These are phyloP conservation scores for Philhelius pedissequus DNA, from an alignment of 2,888 invertebrate species.

Conservation along the genomic window DNA sequence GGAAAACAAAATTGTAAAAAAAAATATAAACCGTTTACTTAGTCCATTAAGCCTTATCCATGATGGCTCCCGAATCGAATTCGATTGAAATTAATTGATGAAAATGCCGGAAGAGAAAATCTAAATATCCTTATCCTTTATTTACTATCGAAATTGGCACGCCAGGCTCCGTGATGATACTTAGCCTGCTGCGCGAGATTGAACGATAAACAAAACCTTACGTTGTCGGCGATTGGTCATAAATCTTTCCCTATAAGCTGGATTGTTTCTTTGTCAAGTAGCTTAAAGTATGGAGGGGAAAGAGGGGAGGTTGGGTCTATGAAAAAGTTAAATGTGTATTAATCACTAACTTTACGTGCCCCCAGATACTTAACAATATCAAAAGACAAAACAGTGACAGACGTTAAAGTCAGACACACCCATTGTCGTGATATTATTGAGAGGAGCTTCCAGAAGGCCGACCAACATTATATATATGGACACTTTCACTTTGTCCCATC, in stretches of 20 bases:
- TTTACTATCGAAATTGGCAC: slow-evolving; percentile 9
- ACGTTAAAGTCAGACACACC: slow-evolving; percentile 47
- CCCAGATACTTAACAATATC: not conserved
- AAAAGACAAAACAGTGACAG: slow-evolving; percentile 7
- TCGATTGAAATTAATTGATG: slow-evolving; percentile 52
- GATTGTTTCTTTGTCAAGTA: slow-evolving; percentile 16
- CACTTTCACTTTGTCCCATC: slow-evolving; percentile 60
- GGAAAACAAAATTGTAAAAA: not conserved
- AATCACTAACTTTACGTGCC: slow-evolving; percentile 39
- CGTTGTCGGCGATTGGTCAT: slow-evolving; percentile 41
- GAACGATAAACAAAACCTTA: slow-evolving; percentile 40
- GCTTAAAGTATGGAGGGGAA: not conserved
- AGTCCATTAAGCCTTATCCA: not conserved
- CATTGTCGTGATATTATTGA: slow-evolving; percentile 48
- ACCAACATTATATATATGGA: not conserved
- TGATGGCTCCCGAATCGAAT: not conserved
- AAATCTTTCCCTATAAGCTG: slow-evolving; percentile 45
- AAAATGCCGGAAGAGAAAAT: slow-evolving; percentile 49
- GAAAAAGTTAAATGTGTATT: slow-evolving; percentile 7
- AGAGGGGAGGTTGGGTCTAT: too few relatives aligned
- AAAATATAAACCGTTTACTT: not conserved
- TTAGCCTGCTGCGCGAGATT: slow-evolving; percentile 19
- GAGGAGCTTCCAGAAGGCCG: not conserved
- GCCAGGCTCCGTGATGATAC: slow-evolving; percentile 1
- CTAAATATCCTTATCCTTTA: slow-evolving; percentile 21